A percentile compares a stretch with the other conserved stretches of the same genome.
Conservation (phyloP, 2,113 vertebrate genomes). For the Dascyllus trimaculatus region DNA sequence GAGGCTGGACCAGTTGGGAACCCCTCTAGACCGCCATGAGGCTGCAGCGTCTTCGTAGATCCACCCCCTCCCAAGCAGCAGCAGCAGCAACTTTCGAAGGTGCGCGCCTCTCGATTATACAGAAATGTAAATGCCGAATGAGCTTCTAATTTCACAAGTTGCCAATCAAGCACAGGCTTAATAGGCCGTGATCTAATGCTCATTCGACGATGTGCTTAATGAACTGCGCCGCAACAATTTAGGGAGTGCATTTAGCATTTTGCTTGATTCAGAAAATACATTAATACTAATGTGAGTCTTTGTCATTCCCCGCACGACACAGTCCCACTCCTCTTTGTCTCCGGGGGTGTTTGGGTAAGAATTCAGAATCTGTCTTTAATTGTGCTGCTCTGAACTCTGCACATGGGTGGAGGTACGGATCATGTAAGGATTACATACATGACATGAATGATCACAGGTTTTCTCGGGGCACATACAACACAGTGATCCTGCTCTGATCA, state of each 20-base stretch:
- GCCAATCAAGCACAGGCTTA: slow-evolving; percentile 66
- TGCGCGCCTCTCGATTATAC: slow-evolving; percentile 17
- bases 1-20: no score
- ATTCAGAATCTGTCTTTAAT: slow-evolving; percentile 14
- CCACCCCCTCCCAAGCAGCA: slow-evolving; percentile 22
- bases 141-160: slow-evolving; percentile 55
- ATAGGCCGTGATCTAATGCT: slow-evolving; percentile 70
- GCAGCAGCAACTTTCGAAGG: slow-evolving; percentile 35
- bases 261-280: slow-evolving; percentile 57
- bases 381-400: neutral
- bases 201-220: slow-evolving; percentile 56
- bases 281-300: slow-evolving; percentile 66
- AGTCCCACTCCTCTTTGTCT: slow-evolving; percentile 14
- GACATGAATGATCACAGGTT: neutral
- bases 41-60: neutral
- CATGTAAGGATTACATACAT: neutral
- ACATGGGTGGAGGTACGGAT: neutral
- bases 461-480: neutral
- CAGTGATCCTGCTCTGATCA: slow-evolving; percentile 25
- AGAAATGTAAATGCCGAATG: slow-evolving; percentile 42
- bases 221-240: slow-evolving; percentile 66
- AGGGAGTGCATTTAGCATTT: slow-evolving; percentile 61
- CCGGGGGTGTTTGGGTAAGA: slow-evolving; percentile 18
- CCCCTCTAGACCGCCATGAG: slow-evolving; percentile 3
- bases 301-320: slow-evolving; percentile 12